These are phyloP conservation scores for Biston stratarius DNA, from an alignment of 2,888 invertebrate species.

Conservation along the genomic window DNA sequence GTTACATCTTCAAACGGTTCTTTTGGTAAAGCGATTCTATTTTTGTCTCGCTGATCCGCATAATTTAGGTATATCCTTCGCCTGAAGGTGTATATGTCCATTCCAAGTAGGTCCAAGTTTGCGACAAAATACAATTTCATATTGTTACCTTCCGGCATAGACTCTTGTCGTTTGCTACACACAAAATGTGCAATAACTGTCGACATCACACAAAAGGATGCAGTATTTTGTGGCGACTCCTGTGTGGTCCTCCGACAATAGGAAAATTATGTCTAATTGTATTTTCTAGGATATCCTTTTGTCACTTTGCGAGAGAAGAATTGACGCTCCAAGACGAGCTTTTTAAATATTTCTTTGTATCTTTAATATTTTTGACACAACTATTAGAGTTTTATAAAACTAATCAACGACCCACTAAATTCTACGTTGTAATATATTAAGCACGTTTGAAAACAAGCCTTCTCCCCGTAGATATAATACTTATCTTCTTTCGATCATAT, in stretches of 20 bases:
- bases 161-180: slow-evolving; percentile 30
- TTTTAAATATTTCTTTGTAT: no score
- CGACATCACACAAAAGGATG: slow-evolving; percentile 33
- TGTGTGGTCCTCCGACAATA: slow-evolving; percentile 35
- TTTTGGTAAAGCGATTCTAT: no score
- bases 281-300: slow-evolving; percentile 1
- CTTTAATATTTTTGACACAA: not conserved
- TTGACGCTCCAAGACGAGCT: not conserved
- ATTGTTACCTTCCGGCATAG: slow-evolving; percentile 43
- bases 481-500: no score
- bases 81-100: no score
- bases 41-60: no score
- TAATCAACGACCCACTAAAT: no score
- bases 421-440: no score
- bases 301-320: not conserved
- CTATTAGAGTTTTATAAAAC: no score
- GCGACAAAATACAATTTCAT: slow-evolving; percentile 19
- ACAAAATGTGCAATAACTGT: slow-evolving; percentile 39
- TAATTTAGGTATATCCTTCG: no score
- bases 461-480: no score
- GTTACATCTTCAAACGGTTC: no score
- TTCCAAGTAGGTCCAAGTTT: slow-evolving; percentile 15
- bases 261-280: slow-evolving; percentile 30
- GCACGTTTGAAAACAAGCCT: no score
- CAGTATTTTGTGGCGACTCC: slow-evolving; percentile 32